Percentiles rank a stretch among this genome's conserved stretches.
phyloP scores from a whole-genome alignment of 2,888 invertebrate genomes.

The Mesoligia furuncula region DNA sequence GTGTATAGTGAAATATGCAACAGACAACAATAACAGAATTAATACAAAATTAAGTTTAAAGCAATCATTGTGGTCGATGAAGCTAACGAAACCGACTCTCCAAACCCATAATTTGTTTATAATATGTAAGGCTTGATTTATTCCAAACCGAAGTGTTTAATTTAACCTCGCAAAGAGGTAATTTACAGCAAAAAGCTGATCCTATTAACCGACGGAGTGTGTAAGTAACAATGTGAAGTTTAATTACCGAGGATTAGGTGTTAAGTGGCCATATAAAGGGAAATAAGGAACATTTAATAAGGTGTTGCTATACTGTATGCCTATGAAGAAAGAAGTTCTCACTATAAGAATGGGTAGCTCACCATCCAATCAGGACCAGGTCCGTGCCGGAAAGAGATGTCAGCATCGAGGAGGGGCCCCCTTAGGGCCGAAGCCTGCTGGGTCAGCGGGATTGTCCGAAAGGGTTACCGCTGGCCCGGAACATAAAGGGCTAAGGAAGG shows the following conservation, averaged over 20 bases:
- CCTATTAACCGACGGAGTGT: slow-evolving; percentile 36
- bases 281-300: background rate
- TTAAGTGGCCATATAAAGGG: slow-evolving; percentile 4
- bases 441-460: no score
- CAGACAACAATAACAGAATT: background rate
- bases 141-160: slow-evolving; percentile 20
- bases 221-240: slow-evolving; percentile 31
- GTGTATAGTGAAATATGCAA: background rate
- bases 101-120: slow-evolving; percentile 33
- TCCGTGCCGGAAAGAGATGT: no score
- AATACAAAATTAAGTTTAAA: background rate
- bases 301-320: background rate
- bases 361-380: no score
- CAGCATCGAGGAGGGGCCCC: no score
- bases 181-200: slow-evolving; percentile 10
- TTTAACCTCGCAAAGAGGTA: slow-evolving; percentile 38
- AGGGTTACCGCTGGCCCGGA: no score
- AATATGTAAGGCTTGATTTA: slow-evolving; percentile 14
- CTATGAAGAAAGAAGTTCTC: background rate
- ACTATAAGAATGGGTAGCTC: no score
- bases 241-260: slow-evolving; percentile 26
- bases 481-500: no score
- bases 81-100: slow-evolving; percentile 6
- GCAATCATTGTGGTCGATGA: slow-evolving; percentile 13
- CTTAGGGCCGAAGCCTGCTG: no score